Base-by-base conservation (phyloP, 2,888 invertebrate species). In the Drosophila colorata region DNA sequence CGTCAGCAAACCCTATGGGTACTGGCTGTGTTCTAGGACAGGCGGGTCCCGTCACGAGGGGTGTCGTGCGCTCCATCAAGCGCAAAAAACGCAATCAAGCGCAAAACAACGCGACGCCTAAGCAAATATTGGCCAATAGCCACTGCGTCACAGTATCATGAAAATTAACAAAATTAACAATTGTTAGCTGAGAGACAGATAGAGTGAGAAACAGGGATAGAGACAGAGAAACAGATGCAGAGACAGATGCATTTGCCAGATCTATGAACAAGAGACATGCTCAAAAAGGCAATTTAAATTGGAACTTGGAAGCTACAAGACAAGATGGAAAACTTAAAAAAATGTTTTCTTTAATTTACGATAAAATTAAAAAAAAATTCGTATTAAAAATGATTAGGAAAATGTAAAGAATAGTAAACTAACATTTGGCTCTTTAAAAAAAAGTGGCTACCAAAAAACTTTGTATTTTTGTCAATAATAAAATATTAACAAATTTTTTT, bases 1-100 rank as follows among this genome's bases (percentile, higher is more conserved):
- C 76, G 78, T 76, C 73, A 76, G 69, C 58, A 51, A 57, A n/a
- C 40, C 53, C 59, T 14, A 14, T 41, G 40, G 23, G 25, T 31
- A 44, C 31, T 11, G 28, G 11, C 43, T 38, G 20, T 1, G 16
- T n/a, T 1, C 3, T 40, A 14, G 9, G 16, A 23, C 16, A 35
- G 35, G 23, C 23, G n/a, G 25, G 28, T 2, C 2, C 28, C 25
- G 37, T 40, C 18, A 55, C 55, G 44, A 18, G 44, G 35, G 20
- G 28, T 48, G 28, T n/a, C 23, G 47, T 53, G 49, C 55, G 61
- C 69, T 46, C 52, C 56, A 53, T 69, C 61, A 73, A 63, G 69
- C 74, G 64, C 44, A 58, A 41, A 64, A 64, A 76, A 77, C 69
- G 69, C 73, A 77, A 76, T 76, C 73, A 77, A 73, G 76, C 74